Conservation (phyloP, 2,113 vertebrate genomes). For the Miniopterus natalensis region DNA sequence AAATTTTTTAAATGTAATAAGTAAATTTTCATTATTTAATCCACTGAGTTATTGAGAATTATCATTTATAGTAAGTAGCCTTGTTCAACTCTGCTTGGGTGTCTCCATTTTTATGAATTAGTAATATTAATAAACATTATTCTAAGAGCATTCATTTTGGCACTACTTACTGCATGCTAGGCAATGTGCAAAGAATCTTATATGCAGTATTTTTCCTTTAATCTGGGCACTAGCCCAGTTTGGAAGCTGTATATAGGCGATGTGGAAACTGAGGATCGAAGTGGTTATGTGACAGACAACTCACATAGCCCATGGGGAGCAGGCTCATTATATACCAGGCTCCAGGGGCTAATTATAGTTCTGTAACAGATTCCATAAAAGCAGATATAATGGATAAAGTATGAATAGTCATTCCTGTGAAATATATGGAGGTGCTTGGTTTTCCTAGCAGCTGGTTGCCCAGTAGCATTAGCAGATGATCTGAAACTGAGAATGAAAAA, state of each 20-base stretch:
- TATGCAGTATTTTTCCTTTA: background rate
- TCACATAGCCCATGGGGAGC: background rate
- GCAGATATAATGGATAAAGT: background rate
- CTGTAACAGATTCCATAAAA: background rate
- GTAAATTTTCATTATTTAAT: background rate
- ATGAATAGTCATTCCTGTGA: background rate
- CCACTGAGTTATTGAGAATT: background rate
- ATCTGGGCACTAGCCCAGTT: background rate
- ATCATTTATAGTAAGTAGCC: background rate
- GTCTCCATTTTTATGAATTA: slow-evolving; percentile 5
- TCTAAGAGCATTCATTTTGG: slow-evolving; percentile 45
- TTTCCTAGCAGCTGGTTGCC: background rate
- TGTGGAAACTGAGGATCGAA: background rate
- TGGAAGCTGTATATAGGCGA: slow-evolving; percentile 11
- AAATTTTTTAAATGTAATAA: background rate
- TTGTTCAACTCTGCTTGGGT: background rate
- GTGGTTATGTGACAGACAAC: background rate
- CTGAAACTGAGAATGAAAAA: background rate
- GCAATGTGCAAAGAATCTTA: background rate
- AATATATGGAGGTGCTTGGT: background rate
- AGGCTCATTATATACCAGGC: background rate
- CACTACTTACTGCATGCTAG: background rate
- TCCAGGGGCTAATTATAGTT: background rate
- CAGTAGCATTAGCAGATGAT: background rate
- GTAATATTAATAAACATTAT: background rate